Evolutionary conservation across 2,113 vertebrate genomes (phyloP), one percentile per base, ranked within the genome.

Genomic region (Apus apus): DNA sequence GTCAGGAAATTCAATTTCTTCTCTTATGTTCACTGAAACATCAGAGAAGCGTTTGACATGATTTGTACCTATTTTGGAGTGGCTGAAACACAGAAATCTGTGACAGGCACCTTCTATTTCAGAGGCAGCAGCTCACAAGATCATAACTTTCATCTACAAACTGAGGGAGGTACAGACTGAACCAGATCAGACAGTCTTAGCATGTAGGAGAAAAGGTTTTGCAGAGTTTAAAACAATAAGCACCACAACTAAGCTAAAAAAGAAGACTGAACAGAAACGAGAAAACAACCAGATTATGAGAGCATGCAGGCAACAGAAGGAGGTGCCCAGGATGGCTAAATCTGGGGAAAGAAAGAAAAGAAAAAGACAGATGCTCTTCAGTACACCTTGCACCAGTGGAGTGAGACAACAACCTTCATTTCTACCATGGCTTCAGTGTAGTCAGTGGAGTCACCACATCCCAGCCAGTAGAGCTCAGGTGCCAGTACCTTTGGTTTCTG

Each of bases 21-120:
- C 87, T 50, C 57, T 48, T 20, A 76, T 89, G 11, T 78, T 94
- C 32, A 75, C 3, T 92, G 87, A 80, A 75, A 94, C 45, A 91
- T 85, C 84, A 91, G n/a, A 80, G 62, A 53, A 93, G 53, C 14
- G 51, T 81, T 89, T 91, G 73, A 85, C 45, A 15, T 72, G 73
- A 89, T 64, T 78, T 95, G 56, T 77, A 81, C 64, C 79, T 48
- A 86, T 56, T 74, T 7, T 85, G 43, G 46, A 80, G 68, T 26
- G 32, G 43, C 68, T 84, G 30, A 78, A 94, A 87, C 38, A 87
- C 26, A 76, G 56, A 81, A 94, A 81, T 91, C 78, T 22, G 16
- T 36, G 61, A 89, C 19, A 17, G 46, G 27, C 14, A 74, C 77
- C 53, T 90, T 90, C 29, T 91, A 1, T 72, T 61, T 81, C 45